Percentiles rank a stretch among this genome's conserved stretches.
These are phyloP conservation scores for Parotocinclus haroldoi DNA, from an alignment of 2,797 vertebrate species.

Conservation along the genomic window DNA sequence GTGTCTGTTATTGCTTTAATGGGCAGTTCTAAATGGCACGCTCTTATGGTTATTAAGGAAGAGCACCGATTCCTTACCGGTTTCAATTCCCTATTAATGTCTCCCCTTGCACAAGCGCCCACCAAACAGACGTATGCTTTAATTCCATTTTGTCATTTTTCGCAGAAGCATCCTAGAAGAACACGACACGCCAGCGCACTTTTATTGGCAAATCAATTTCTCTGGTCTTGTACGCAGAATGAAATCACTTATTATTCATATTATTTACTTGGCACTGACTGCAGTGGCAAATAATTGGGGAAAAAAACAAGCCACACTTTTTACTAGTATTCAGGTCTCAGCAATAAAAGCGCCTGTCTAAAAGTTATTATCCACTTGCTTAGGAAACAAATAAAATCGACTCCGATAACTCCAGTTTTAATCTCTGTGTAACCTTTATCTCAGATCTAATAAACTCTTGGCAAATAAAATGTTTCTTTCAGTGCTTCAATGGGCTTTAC, in stretches of 20 bases:
- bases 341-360: conserved; percentile 62
- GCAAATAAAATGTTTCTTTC: conserved; percentile 21
- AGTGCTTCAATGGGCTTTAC: conserved; percentile 8
- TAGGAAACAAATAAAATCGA: conserved; percentile 46
- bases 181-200: conserved; percentile 75
- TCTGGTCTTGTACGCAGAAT: conserved; percentile 65
- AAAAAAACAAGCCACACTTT: conserved; percentile 63
- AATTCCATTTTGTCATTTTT: conserved; percentile 79
- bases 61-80: conserved; percentile 54
- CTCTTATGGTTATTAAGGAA: conserved; percentile 75
- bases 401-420: conserved; percentile 47
- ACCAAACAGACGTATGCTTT: conserved; percentile 72
- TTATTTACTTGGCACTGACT: conserved; percentile 65
- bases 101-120: conserved; percentile 47
- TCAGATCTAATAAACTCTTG: conserved; percentile 31
- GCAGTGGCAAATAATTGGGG: conserved; percentile 70
- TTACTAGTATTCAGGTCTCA: conserved; percentile 63
- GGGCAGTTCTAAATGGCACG: conserved; percentile 82
- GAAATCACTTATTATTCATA: conserved; percentile 55
- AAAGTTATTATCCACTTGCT: conserved; percentile 57
- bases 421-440: conserved; percentile 27
- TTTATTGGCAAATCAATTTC: conserved; percentile 78
- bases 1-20: conserved; percentile 83
- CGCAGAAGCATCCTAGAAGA: conserved; percentile 75
- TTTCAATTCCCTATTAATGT: conserved; percentile 64